phyloP scores from a whole-genome alignment of 2,888 invertebrate species.

The Lacanobia oleracea region DNA sequence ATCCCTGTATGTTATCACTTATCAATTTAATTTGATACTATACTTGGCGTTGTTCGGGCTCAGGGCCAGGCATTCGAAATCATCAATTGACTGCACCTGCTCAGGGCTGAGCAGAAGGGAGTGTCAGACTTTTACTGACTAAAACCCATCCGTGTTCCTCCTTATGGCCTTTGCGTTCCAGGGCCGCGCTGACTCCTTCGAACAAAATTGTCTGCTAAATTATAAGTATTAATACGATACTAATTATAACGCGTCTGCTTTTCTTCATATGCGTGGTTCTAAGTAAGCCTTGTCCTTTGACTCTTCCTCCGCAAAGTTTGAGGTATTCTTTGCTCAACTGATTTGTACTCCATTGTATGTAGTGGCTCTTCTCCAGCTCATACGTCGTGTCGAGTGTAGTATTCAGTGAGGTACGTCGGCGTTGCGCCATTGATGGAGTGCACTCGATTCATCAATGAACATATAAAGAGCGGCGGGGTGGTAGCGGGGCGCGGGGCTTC shows the following conservation, averaged over 20 bases:
- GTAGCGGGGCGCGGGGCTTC: constrained; percentile 54
- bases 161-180: too few relatives aligned
- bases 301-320: not conserved
- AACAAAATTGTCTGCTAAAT: too few relatives aligned
- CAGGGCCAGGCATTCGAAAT: too few relatives aligned
- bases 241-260: not conserved
- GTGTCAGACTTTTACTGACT: too few relatives aligned
- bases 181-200: too few relatives aligned
- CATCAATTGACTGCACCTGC: too few relatives aligned
- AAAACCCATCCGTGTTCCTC: too few relatives aligned
- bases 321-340: not conserved
- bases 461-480: constrained; percentile 53
- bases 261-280: not conserved
- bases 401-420: constrained; percentile 15
- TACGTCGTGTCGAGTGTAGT: constrained; percentile 5
- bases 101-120: too few relatives aligned
- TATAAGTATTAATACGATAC: too few relatives aligned
- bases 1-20: too few relatives aligned
- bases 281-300: not conserved
- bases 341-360: constrained; percentile 1
- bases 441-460: constrained; percentile 74
- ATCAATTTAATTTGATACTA: too few relatives aligned
- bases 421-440: constrained; percentile 68
- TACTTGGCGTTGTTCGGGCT: too few relatives aligned
- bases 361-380: constrained; percentile 17